Base-by-base conservation (phyloP, 1,140 invertebrate species). In the Drosophila bifasciata region DNA sequence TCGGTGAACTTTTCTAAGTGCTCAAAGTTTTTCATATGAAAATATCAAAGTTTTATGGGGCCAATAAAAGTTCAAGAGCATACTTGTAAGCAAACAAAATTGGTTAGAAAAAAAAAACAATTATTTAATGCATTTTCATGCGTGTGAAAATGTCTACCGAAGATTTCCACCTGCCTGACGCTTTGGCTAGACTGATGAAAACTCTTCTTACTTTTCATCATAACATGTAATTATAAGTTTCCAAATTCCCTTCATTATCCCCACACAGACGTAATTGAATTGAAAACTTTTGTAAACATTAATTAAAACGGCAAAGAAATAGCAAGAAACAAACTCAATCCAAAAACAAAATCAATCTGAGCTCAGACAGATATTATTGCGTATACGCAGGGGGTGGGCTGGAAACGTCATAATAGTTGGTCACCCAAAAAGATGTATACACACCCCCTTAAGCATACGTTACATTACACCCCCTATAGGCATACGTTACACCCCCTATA, bases 251-350 rank as follows among this genome's bases (percentile, higher is more conserved):
- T 19, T 46, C 41, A 45, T 45, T 63, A 58, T 36, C 57, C 60
- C 57, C 60, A 39, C 58, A 63, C 13, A 40, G 15, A 62, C 57
- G 28, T 41, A 32, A 64, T 41, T 39, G 15, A 64, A 23, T 40
- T 62, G 8, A 21, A 63, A 46, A 49, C 21, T 41, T 41, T 32
- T 21, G 58, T 49, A 64, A 64, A 50, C 23, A 64, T 63, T 64
- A 64, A 64, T 64, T 64, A 64, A 64, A 64, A 46, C 11, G 0
- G 9, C 0, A 9, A 32, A 11, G 32, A 13, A 36, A 32, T 3
- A 36, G 5, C 46, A n/a, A n/a, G 6, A 8, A 21, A 32, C 60
- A 13, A 49, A 21, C 5, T 4, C 4, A 25, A 9, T 8, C 21
- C 36, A 7, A 36, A 16, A 49, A 25, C 11, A 1, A 44, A 52